Percentiles rank a stretch among this genome's conserved stretches.
Evolutionary conservation across 2,113 vertebrate species (phyloP).

Genomic region (Psilopogon haemacephalus): DNA sequence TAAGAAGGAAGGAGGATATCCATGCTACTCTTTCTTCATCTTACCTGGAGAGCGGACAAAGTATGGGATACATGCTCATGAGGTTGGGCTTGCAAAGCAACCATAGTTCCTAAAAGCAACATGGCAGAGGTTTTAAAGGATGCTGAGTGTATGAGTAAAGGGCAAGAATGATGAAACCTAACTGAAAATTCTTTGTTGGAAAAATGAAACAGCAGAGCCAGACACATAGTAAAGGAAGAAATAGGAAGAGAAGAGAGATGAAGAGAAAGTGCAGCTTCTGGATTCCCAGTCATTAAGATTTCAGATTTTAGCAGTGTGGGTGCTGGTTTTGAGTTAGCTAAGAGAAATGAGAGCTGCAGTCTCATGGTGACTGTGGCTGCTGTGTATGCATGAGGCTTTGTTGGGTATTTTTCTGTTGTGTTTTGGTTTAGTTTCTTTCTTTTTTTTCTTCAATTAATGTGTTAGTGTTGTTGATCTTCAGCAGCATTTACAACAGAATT

Average conservation of each 20-base stretch:
- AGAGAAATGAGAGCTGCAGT: not conserved
- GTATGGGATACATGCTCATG: not conserved
- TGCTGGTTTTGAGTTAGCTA: not conserved
- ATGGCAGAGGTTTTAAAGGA: not conserved
- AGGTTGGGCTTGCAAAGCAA: not conserved
- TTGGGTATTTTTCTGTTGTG: not conserved
- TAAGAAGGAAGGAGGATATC: not conserved
- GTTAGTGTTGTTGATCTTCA: conserved; percentile 17
- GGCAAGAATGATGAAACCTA: not conserved
- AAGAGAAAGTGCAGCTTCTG: not conserved
- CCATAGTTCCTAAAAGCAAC: not conserved
- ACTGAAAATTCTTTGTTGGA: not conserved
- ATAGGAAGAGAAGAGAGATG: not conserved
- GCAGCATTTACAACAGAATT: conserved; percentile 8
- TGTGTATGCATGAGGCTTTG: not conserved
- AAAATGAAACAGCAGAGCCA: not conserved
- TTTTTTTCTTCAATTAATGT: not conserved
- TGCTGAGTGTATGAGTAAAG: not conserved
- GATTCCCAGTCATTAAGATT: not conserved
- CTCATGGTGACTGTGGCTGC: not conserved
- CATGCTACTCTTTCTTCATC: not conserved
- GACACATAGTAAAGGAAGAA: not conserved
- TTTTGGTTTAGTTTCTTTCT: not conserved
- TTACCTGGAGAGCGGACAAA: not conserved
- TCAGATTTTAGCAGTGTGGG: not conserved